A percentile compares a stretch with the other conserved stretches of the same genome.
phyloP scores from a whole-genome alignment of 2,797 vertebrate species.

The Schizopygopsis pylzovi region DNA sequence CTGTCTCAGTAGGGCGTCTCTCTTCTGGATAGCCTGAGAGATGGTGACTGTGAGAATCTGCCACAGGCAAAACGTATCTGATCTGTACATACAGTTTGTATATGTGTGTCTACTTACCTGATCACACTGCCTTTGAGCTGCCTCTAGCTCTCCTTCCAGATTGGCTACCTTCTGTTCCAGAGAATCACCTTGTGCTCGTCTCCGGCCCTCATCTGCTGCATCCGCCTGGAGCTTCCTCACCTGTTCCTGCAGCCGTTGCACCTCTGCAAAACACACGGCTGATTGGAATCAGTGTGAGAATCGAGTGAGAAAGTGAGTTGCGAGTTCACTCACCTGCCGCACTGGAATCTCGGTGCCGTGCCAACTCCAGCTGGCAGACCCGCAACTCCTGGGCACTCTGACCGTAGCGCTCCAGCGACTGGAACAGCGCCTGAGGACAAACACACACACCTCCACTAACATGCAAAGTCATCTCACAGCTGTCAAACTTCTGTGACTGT shows the following conservation, averaged over 20 bases:
- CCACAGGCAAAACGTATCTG: conserved; percentile 9
- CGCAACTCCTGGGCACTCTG: conserved; percentile 72
- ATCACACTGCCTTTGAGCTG: conserved; percentile 66
- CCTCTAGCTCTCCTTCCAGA: conserved; percentile 69
- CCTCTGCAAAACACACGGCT: conserved; percentile 60
- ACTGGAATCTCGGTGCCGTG: conserved; percentile 71
- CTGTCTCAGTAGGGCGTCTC: conserved; percentile 68
- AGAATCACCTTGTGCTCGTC: conserved; percentile 65
- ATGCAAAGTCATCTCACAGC: conserved; percentile 67
- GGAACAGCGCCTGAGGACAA: conserved; percentile 61
- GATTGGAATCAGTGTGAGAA: conserved; percentile 11
- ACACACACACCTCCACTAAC: conserved; percentile 53
- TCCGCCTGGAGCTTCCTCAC: conserved; percentile 66
- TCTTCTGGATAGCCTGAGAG: conserved; percentile 72
- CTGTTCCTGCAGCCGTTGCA: conserved; percentile 71
- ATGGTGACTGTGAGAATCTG: not conserved
- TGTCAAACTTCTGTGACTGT: conserved; percentile 74
- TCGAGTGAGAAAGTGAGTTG: not conserved
- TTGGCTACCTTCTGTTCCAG: conserved; percentile 67
- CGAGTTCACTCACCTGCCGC: conserved; percentile 65
- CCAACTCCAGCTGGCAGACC: conserved; percentile 73
- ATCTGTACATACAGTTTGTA: conserved; percentile 3
- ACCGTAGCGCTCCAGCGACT: conserved; percentile 70
- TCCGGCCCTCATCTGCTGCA: conserved; percentile 62
- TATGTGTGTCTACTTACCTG: conserved; percentile 64